phyloP scores from a whole-genome alignment of 2,113 vertebrate genomes.

The Psephotus haematonotus region DNA sequence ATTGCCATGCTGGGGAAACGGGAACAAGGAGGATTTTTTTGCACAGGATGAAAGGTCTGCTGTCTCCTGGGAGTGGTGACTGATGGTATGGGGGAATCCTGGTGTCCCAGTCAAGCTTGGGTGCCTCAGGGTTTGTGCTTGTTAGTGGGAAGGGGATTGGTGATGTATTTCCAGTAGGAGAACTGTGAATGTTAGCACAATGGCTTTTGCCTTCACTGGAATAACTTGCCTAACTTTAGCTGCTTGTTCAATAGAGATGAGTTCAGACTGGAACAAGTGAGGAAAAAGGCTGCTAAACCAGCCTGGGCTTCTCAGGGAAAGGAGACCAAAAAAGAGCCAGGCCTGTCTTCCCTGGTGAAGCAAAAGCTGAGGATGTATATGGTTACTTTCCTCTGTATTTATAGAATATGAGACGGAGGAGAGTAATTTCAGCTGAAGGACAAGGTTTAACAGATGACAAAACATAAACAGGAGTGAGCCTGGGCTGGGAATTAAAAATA shows the following conservation, averaged over 20 bases:
- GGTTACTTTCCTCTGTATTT: neutral
- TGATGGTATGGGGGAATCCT: neutral
- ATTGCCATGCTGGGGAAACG: neutral
- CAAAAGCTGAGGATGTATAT: neutral
- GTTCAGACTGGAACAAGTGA: neutral
- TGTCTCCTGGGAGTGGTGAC: accelerated
- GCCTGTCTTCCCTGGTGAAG: neutral
- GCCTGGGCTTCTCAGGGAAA: neutral
- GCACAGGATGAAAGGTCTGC: neutral
- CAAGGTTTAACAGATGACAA: slow-evolving; percentile 5
- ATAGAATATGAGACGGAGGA: neutral
- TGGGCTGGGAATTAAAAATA: neutral
- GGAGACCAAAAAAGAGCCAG: neutral
- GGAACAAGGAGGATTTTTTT: neutral
- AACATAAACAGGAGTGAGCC: neutral
- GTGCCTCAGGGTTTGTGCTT: neutral
- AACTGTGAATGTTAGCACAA: accelerated
- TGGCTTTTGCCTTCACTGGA: neutral
- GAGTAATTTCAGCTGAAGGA: neutral
- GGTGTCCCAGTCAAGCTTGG: neutral
- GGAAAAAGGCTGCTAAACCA: neutral
- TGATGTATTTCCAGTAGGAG: neutral
- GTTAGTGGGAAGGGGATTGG: neutral
- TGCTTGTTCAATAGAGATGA: accelerated
- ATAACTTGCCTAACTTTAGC: neutral